phyloP scores from a whole-genome alignment of 2,888 invertebrate species.

The Trissolcus japonicus region DNA sequence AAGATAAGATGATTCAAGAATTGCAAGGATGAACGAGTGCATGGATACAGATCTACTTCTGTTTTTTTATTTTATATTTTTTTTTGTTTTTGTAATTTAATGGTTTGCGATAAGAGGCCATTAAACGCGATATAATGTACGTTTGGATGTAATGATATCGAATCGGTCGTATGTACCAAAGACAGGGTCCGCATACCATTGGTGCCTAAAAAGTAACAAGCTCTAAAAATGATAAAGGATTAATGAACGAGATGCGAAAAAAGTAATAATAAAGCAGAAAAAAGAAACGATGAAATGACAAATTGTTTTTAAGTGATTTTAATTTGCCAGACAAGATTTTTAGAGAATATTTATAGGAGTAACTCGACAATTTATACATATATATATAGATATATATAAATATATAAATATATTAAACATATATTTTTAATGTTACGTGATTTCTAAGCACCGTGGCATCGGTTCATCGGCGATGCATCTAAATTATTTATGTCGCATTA shows the following conservation, averaged over 20 bases:
- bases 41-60: conserved; percentile 49
- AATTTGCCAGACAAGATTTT: conserved; percentile 75
- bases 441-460: conserved; percentile 74
- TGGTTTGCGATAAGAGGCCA: conserved; percentile 42
- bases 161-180: conserved; percentile 77
- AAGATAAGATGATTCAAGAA: conserved; percentile 41
- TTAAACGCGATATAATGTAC: conserved; percentile 53
- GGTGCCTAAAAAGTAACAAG: conserved; percentile 74
- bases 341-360: conserved; percentile 74
- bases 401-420: conserved; percentile 63
- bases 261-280: conserved; percentile 32
- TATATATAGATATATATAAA: conserved; percentile 67
- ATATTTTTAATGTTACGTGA: conserved; percentile 76
- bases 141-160: conserved; percentile 65
- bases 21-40: conserved; percentile 48
- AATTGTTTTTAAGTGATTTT: conserved; percentile 74
- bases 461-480: conserved; percentile 69
- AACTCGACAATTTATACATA: conserved; percentile 76
- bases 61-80: conserved; percentile 24
- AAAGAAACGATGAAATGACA: conserved; percentile 63
- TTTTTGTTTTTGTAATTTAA: conserved; percentile 22
- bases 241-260: conserved; percentile 39
- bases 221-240: conserved; percentile 60
- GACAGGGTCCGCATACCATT: conserved; percentile 77
- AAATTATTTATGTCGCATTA: conserved; percentile 76